A percentile compares a stretch with the other conserved stretches of the same genome.
Conservation (phyloP, 1,140 invertebrate genomes). For the Tetramorium parvispinum region DNA sequence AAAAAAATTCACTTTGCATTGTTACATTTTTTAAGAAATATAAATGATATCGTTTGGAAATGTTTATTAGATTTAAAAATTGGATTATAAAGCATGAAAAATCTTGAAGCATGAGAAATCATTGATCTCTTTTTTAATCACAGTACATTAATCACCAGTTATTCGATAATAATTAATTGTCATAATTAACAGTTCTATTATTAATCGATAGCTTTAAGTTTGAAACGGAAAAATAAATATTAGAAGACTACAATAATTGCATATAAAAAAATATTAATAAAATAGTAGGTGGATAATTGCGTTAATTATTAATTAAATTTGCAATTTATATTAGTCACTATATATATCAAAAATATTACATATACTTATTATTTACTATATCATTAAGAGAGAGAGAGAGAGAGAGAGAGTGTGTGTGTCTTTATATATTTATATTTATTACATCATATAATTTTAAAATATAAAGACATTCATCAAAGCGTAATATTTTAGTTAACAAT, state of each 20-base stretch:
- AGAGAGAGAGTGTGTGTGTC: too few species aligned
- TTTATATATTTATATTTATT: not conserved
- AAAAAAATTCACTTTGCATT: not conserved
- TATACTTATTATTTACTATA: not conserved
- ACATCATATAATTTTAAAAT: not conserved
- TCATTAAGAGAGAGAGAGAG: not conserved
- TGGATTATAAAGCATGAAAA: not conserved
- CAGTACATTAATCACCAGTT: not conserved
- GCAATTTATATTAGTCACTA: not conserved
- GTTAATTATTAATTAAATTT: not conserved
- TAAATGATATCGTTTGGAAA: not conserved
- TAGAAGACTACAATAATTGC: not conserved
- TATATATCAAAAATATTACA: too few species aligned
- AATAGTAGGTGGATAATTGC: not conserved
- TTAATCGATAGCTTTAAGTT: not conserved
- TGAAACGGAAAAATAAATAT: not conserved
- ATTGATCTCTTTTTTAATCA: not conserved
- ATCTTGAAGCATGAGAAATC: not conserved
- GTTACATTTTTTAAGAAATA: not conserved
- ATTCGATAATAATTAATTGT: not conserved
- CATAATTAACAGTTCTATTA: not conserved
- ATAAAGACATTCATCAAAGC: not conserved
- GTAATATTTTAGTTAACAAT: too few species aligned
- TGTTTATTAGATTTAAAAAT: not conserved
- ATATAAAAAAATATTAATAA: not conserved